Evolutionary conservation across 1,140 invertebrate genomes (phyloP).

Genomic region (Cecropterus lyciades): DNA sequence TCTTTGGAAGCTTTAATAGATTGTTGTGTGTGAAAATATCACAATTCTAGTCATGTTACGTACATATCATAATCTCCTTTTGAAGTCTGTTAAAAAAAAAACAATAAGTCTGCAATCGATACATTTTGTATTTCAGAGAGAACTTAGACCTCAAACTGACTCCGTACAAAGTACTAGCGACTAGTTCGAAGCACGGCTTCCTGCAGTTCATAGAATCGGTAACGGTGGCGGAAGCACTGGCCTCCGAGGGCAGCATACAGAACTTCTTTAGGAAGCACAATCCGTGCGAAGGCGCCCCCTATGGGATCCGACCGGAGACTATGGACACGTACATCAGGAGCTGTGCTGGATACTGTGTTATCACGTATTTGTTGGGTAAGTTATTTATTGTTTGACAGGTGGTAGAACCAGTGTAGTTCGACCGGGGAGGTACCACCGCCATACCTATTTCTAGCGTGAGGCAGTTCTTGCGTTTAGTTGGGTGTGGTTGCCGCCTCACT

Average conservation of each 20-base stretch:
- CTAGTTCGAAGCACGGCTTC: constrained; percentile 97
- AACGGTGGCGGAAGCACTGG: constrained; percentile 95
- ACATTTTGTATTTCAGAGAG: constrained; percentile 44
- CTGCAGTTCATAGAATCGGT: constrained; percentile 98
- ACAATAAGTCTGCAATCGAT: no score
- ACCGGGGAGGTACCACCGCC: no score
- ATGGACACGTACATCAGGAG: constrained; percentile 99
- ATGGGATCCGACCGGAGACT: constrained; percentile 96
- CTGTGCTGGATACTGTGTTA: constrained; percentile 99
- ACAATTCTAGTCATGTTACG: no score
- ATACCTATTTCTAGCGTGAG: no score
- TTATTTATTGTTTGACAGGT: no score
- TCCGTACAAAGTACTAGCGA: constrained; percentile 89
- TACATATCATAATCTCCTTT: no score
- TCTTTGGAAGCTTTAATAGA: no score
- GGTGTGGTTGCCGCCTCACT: no score
- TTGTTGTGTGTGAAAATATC: no score
- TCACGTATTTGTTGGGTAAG: constrained; percentile 95
- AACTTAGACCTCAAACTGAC: constrained; percentile 58
- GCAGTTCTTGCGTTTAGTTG: no score
- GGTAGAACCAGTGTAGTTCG: no score
- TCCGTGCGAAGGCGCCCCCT: constrained; percentile 93
- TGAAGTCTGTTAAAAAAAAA: no score
- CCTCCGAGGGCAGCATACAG: constrained; percentile 93
- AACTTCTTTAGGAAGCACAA: constrained; percentile 96